phyloP scores from a whole-genome alignment of 2,888 invertebrate genomes.

The Polydrusus pterygomalis region DNA sequence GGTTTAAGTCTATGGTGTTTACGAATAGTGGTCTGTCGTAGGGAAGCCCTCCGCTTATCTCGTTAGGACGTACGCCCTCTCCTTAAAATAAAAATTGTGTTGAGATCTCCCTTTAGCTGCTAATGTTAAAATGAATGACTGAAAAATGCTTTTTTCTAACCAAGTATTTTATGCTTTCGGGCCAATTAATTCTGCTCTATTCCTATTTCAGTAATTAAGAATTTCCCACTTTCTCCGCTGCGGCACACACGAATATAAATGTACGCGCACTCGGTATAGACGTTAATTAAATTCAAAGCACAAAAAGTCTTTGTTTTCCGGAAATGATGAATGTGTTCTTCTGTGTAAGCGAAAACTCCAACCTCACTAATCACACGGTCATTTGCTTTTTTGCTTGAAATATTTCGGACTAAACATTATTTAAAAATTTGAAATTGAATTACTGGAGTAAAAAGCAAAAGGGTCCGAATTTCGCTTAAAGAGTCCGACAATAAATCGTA shows the following conservation, averaged over 20 bases:
- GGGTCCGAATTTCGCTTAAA: background rate
- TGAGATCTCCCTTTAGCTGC: too few relatives aligned
- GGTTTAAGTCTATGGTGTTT: too few relatives aligned
- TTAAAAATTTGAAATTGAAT: slow-evolving; percentile 19
- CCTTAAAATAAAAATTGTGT: too few relatives aligned
- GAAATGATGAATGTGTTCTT: slow-evolving; percentile 24
- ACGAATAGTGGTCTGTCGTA: too few relatives aligned
- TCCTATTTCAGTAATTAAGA: slow-evolving; percentile 18
- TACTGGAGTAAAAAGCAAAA: background rate
- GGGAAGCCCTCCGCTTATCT: too few relatives aligned
- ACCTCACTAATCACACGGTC: slow-evolving; percentile 26
- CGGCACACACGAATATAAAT: slow-evolving; percentile 22
- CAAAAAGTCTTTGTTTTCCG: slow-evolving; percentile 27
- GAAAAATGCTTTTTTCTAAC: background rate
- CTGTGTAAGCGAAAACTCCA: slow-evolving; percentile 14
- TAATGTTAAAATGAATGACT: background rate
- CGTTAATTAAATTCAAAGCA: slow-evolving; percentile 29
- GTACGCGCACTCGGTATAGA: slow-evolving; percentile 18
- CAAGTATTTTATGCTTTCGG: background rate
- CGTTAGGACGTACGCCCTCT: too few relatives aligned
- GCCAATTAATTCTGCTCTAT: slow-evolving; percentile 19
- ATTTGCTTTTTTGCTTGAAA: slow-evolving; percentile 25
- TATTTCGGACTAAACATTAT: slow-evolving; percentile 17
- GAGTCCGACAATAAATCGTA: too few relatives aligned
- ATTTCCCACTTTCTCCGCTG: slow-evolving; percentile 21